phyloP scores from a whole-genome alignment of 37 sponge, comb jelly and placozoan species.

The Crambe crambe region DNA sequence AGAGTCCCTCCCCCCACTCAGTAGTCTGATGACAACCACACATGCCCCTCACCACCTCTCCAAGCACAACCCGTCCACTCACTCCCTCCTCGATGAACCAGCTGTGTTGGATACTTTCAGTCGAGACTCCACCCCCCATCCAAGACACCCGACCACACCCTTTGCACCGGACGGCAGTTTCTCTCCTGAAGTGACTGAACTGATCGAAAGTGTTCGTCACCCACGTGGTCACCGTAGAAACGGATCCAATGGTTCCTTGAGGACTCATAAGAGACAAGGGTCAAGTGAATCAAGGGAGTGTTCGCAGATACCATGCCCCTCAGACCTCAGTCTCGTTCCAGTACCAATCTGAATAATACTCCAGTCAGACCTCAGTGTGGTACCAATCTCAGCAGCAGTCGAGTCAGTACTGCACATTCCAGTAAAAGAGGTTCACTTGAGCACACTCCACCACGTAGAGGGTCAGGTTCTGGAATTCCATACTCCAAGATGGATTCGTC shows the following conservation, averaged over 20 bases:
- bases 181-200: conserved; percentile 38
- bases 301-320: not conserved
- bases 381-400: not conserved
- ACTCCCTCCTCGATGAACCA: not conserved
- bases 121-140: conserved; percentile 3
- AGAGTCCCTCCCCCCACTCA: not conserved
- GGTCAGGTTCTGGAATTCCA: conserved; percentile 2
- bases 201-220: conserved; percentile 23
- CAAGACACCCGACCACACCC: not conserved
- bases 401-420: not conserved
- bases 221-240: not conserved
- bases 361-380: not conserved
- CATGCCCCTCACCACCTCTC: not conserved
- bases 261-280: not conserved
- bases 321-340: not conserved
- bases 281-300: no score
- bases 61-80: not conserved
- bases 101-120: not conserved
- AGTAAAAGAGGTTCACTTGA: not conserved
- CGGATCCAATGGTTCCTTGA: not conserved
- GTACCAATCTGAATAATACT: not conserved
- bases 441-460: not conserved
- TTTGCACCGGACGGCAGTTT: conserved; percentile 32
- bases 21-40: not conserved
- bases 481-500: conserved; percentile 33